These are phyloP conservation scores for Karalla daura DNA, from an alignment of 2,797 vertebrate genomes.

Conservation along the genomic window DNA sequence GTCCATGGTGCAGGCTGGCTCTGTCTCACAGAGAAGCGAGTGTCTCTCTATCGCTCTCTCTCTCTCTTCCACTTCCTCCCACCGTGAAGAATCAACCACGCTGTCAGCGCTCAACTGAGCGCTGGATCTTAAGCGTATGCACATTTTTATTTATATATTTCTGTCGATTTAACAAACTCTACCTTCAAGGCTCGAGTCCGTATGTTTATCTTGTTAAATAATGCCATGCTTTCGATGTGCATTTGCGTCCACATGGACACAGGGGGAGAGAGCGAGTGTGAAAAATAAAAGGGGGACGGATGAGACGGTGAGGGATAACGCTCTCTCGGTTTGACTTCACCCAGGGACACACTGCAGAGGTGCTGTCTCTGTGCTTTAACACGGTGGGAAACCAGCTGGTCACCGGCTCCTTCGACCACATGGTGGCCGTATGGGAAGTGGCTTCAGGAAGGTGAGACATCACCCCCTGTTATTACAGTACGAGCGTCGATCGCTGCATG, in stretches of 20 bases:
- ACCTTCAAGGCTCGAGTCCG: not conserved
- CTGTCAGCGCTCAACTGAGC: constrained; percentile 15
- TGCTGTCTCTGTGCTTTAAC: constrained; percentile 92
- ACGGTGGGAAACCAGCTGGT: constrained; percentile 89
- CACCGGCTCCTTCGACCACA: constrained; percentile 95
- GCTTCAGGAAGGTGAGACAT: constrained; percentile 88
- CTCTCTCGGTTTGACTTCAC: constrained; percentile 33
- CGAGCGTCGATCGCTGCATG: not conserved
- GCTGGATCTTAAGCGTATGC: not conserved
- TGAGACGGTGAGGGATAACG: not conserved
- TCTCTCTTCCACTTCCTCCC: constrained; percentile 11
- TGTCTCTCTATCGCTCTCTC: constrained; percentile 25
- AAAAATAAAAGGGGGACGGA: constrained; percentile 4
- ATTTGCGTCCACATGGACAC: not conserved
- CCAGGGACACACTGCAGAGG: constrained; percentile 94
- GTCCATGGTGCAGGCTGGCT: constrained; percentile 36
- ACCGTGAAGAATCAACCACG: constrained; percentile 29
- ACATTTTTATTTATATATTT: not conserved
- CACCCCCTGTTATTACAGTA: not conserved
- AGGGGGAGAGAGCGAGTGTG: not conserved
- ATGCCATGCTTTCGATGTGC: constrained; percentile 3
- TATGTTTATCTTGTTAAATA: not conserved
- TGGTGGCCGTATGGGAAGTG: constrained; percentile 91
- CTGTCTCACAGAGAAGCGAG: constrained; percentile 10
- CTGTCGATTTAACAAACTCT: constrained; percentile 18